Evolutionary conservation across 2,113 vertebrate species (phyloP).

Genomic region (Crotalus tigris): DNA sequence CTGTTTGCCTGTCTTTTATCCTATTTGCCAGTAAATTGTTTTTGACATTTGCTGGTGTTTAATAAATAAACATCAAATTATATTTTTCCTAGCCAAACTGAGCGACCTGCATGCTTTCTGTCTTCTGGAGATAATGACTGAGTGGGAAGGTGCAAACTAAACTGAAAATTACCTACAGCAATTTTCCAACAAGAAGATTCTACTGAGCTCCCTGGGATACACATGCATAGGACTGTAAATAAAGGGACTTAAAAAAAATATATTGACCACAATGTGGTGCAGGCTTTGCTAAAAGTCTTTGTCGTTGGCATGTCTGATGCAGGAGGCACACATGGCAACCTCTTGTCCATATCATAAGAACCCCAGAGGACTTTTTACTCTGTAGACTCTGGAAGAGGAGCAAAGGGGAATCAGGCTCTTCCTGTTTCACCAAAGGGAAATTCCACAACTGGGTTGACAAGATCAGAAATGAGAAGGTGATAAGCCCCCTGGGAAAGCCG

Average conservation of each 20-base stretch:
- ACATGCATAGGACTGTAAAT: not conserved
- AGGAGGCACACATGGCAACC: not conserved
- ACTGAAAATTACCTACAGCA: not conserved
- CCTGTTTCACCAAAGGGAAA: not conserved
- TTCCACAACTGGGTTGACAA: not conserved
- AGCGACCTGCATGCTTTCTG: not conserved
- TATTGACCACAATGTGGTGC: not conserved
- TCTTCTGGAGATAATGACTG: not conserved
- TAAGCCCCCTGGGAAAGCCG: no score
- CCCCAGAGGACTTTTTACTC: not conserved
- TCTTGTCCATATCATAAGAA: not conserved
- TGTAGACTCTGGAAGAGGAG: not conserved
- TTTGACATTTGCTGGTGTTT: not conserved
- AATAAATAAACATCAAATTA: not conserved
- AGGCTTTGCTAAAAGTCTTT: not conserved
- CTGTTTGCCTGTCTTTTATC: not conserved
- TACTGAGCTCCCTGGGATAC: not conserved
- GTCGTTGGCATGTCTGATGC: not conserved
- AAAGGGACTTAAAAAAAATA: not conserved
- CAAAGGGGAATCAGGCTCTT: not conserved
- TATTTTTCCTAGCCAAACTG: not conserved
- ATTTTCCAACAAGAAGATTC: not conserved
- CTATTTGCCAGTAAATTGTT: not conserved
- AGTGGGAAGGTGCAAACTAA: not conserved
- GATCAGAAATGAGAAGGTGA: no score